These are phyloP conservation scores for Gari tellinella DNA, from an alignment of 2,888 invertebrate species.

Conservation along the genomic window DNA sequence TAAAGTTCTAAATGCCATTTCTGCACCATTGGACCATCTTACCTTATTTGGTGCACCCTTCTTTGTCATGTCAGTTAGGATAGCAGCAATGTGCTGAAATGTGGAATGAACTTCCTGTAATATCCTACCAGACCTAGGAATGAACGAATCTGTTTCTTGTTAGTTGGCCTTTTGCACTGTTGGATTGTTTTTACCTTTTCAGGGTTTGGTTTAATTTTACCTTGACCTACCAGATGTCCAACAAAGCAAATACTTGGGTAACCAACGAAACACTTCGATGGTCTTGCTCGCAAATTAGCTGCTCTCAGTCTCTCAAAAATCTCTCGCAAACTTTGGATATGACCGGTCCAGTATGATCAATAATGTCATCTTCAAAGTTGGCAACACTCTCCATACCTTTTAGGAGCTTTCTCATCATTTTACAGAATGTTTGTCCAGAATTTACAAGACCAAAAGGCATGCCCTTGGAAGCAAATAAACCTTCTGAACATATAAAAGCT, in stretches of 20 bases:
- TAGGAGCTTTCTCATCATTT: conserved; percentile 48
- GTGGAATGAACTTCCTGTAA: no score
- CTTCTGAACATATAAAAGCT: no score
- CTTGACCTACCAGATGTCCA: conserved; percentile 35
- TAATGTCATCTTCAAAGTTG: conserved; percentile 56
- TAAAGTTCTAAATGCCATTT: conserved; percentile 16
- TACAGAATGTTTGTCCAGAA: conserved; percentile 33
- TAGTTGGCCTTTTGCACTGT: conserved; percentile 8
- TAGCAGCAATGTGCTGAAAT: conserved; percentile 36
- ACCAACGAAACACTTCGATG: conserved; percentile 29
- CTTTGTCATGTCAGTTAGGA: conserved; percentile 53
- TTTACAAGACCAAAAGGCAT: conserved; percentile 51
- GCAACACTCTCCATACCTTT: conserved; percentile 30
- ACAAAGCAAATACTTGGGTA: conserved; percentile 13
- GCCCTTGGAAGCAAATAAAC: conserved; percentile 35
- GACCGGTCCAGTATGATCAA: no score
- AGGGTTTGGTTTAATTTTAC: neutral
- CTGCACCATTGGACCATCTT: conserved; percentile 10
- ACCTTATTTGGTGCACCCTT: conserved; percentile 18
- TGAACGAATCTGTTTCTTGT: conserved; percentile 21
- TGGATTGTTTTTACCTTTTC: conserved; percentile 24
- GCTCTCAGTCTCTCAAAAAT: conserved; percentile 34
- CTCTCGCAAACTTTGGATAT: conserved; percentile 32
- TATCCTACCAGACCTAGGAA: no score
- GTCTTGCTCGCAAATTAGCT: conserved; percentile 47